These are phyloP conservation scores for Lacerta agilis DNA, from an alignment of 2,797 vertebrate species.

Conservation along the genomic window DNA sequence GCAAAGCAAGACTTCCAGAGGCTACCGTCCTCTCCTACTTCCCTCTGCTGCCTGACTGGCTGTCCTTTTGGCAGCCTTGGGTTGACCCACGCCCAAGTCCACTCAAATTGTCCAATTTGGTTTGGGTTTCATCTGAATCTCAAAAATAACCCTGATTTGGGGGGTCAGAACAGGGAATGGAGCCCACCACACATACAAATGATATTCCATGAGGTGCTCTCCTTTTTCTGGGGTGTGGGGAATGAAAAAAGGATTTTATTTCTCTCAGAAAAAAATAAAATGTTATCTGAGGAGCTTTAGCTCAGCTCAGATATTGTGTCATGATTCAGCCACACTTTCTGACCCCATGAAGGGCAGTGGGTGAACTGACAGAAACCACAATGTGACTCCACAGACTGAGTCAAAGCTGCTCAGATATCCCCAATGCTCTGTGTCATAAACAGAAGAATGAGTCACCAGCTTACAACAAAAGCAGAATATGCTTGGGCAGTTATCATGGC, in stretches of 20 bases:
- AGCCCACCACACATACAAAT: too few relatives aligned
- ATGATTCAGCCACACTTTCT: background rate
- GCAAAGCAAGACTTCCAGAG: too few relatives aligned
- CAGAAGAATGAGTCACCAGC: background rate
- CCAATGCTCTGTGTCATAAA: background rate
- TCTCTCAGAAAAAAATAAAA: background rate
- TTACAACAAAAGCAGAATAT: slow-evolving; percentile 10
- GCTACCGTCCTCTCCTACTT: too few relatives aligned
- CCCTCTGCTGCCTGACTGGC: too few relatives aligned
- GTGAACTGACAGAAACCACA: background rate
- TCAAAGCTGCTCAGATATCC: background rate
- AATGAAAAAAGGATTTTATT: background rate
- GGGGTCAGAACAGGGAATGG: too few relatives aligned
- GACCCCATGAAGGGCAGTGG: background rate
- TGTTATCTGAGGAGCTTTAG: background rate
- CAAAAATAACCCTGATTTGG: too few relatives aligned
- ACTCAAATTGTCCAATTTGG: too few relatives aligned
- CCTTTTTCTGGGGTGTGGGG: background rate
- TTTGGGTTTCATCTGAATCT: too few relatives aligned
- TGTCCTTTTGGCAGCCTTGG: too few relatives aligned
- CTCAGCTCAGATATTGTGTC: background rate
- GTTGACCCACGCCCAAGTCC: too few relatives aligned
- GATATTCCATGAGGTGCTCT: background rate
- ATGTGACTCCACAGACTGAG: background rate
- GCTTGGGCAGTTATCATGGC: background rate